Conservation (phyloP, 2,888 invertebrate species). For the Lithophane ornitopus region DNA sequence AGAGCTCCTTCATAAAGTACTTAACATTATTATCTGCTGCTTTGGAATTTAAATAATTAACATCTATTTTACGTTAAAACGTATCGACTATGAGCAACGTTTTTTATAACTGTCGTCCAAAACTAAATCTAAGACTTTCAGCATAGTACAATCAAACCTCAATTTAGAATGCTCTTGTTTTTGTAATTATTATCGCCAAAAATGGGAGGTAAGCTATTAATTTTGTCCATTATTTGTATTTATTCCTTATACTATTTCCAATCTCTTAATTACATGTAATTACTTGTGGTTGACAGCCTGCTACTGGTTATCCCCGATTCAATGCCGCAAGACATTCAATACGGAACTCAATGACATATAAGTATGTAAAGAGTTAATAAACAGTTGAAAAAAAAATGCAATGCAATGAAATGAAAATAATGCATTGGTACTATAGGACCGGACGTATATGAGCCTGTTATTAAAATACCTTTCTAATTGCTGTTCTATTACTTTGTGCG, state of each 20-base stretch:
- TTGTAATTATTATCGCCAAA: not conserved
- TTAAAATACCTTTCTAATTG: not conserved
- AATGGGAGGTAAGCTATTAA: not conserved
- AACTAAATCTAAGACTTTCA: too few species aligned
- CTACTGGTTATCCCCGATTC: slow-evolving; percentile 48
- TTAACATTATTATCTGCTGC: not conserved
- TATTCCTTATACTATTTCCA: not conserved
- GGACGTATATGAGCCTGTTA: not conserved
- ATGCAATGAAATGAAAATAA: too few species aligned
- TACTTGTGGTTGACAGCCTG: slow-evolving; percentile 43
- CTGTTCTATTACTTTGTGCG: too few species aligned
- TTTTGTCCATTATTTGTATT: not conserved
- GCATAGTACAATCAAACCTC: too few species aligned
- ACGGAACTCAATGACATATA: slow-evolving; percentile 43
- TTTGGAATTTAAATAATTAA: not conserved
- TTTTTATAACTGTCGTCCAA: not conserved
- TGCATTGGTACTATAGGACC: not conserved
- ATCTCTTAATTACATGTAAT: slow-evolving; percentile 43
- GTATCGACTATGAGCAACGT: not conserved
- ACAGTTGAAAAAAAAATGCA: too few species aligned
- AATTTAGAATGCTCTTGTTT: not conserved
- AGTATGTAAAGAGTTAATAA: not conserved
- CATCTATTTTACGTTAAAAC: not conserved
- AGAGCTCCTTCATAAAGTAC: not conserved
- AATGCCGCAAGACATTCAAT: slow-evolving; percentile 54